phyloP scores from a whole-genome alignment of 2,113 vertebrate genomes.

The Spea bombifrons region DNA sequence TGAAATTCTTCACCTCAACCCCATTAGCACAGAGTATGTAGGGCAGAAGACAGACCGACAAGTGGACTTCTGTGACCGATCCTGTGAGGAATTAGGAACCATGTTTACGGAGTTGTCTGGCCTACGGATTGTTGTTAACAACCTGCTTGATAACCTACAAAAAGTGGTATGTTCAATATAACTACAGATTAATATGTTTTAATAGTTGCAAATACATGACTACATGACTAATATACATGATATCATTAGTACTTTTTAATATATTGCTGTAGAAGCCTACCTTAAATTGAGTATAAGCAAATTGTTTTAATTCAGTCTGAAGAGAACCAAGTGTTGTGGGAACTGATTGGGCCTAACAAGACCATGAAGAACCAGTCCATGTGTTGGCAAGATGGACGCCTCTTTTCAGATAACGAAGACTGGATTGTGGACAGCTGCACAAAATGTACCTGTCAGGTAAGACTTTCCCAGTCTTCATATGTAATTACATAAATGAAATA shows the following conservation, averaged over 20 bases:
- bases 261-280: too few species aligned
- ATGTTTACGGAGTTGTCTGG: conserved; percentile 90
- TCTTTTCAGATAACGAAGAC: conserved; percentile 89
- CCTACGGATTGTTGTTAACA: conserved; percentile 82
- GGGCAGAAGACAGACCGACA: conserved; percentile 69
- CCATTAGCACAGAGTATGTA: conserved; percentile 72
- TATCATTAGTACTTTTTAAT: too few species aligned
- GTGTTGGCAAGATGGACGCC: conserved; percentile 94
- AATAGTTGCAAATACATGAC: too few species aligned
- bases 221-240: too few species aligned
- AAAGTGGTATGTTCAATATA: conserved; percentile 78
- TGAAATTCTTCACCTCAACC: conserved; percentile 79
- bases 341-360: conserved; percentile 80
- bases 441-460: conserved; percentile 90
- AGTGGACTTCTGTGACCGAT: conserved; percentile 83
- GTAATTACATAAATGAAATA: background rate
- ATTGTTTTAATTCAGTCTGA: conserved; percentile 70
- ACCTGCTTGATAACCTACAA: conserved; percentile 85
- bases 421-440: conserved; percentile 98
- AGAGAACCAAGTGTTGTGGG: conserved; percentile 91
- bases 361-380: conserved; percentile 81
- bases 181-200: background rate
- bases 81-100: conserved; percentile 86
- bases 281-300: too few species aligned
- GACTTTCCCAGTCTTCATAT: background rate